phyloP scores from a whole-genome alignment of 2,888 invertebrate species.

The Leptogaster cylindrica region DNA sequence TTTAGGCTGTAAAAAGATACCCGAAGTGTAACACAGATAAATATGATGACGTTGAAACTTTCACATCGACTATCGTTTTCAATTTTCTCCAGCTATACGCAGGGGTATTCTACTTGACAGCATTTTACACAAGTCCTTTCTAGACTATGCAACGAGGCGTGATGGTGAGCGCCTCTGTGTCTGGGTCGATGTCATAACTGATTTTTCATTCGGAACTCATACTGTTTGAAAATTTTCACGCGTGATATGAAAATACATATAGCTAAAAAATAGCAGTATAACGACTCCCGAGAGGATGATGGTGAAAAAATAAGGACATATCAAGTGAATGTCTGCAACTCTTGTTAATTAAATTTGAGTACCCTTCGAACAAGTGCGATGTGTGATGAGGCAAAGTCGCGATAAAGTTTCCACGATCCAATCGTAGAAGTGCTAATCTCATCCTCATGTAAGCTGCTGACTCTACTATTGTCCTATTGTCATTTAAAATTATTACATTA shows the following conservation, averaged over 20 bases:
- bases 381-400: background rate
- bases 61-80: conserved; percentile 17
- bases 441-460: no score
- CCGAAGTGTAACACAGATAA: conserved; percentile 20
- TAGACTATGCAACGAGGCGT: background rate
- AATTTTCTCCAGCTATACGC: conserved; percentile 16
- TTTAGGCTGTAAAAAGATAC: conserved; percentile 12
- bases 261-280: conserved; percentile 13
- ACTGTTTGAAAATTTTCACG: conserved; percentile 23
- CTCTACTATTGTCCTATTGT: no score
- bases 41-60: conserved; percentile 24
- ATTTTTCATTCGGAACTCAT: conserved; percentile 22
- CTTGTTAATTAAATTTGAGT: background rate
- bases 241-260: conserved; percentile 12
- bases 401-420: no score
- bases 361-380: background rate
- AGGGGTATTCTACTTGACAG: conserved; percentile 14
- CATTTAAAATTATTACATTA: no score
- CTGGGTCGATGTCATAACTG: conserved; percentile 24
- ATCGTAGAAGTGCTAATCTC: no score
- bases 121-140: conserved; percentile 16
- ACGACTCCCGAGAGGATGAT: background rate
- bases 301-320: background rate
- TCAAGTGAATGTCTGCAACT: conserved; percentile 3
- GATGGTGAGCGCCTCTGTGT: background rate